phyloP scores from a whole-genome alignment of 2,113 vertebrate genomes.

The Morone saxatilis region DNA sequence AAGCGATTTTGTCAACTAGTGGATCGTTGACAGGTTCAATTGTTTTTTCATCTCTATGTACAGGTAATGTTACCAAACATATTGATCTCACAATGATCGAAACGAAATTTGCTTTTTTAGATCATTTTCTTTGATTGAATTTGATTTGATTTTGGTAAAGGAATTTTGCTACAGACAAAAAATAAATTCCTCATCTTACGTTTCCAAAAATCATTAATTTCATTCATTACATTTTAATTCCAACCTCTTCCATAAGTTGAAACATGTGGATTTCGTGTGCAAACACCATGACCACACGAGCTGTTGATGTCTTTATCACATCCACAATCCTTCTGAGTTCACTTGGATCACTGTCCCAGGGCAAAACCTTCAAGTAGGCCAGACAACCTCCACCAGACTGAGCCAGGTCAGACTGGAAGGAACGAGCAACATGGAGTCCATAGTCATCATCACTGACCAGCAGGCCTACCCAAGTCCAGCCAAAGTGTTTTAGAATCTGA shows the following conservation, averaged over 20 bases:
- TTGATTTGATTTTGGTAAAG: too few species aligned
- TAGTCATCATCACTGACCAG: conserved; percentile 6
- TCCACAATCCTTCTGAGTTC: conserved; percentile 67
- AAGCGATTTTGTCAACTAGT: too few species aligned
- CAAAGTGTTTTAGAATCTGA: conserved; percentile 5
- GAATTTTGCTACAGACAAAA: too few species aligned
- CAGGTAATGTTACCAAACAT: too few species aligned
- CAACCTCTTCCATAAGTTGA: conserved; percentile 26
- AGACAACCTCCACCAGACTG: conserved; percentile 54
- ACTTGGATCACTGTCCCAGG: conserved; percentile 44
- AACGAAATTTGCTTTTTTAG: too few species aligned
- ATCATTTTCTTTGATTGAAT: too few species aligned
- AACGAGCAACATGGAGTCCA: background rate
- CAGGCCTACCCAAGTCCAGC: background rate
- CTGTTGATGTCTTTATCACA: conserved; percentile 61
- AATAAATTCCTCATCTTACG: too few species aligned
- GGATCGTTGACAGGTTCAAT: too few species aligned
- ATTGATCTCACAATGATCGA: too few species aligned
- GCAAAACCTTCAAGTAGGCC: conserved; percentile 75
- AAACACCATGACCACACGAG: conserved; percentile 62
- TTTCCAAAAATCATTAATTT: too few species aligned
- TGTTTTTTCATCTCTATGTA: too few species aligned
- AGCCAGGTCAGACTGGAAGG: background rate
- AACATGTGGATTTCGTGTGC: conserved; percentile 64
- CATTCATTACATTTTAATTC: conserved; percentile 43